Conservation (phyloP, 92 coral and sea anemone genomes). For the Pocillopora grandis region DNA sequence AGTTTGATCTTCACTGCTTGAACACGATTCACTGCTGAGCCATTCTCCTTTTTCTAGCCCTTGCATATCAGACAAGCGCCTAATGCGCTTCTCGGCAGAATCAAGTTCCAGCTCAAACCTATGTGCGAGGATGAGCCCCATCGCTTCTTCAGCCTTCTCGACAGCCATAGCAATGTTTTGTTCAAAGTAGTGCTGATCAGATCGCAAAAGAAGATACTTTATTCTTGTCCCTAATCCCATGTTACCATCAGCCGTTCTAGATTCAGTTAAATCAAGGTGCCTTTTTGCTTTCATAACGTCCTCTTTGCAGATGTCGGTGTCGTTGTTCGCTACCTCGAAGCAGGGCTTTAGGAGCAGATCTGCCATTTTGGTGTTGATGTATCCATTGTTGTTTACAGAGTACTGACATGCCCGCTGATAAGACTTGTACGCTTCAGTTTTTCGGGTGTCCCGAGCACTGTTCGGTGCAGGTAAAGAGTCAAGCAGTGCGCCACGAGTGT, state of each 20-base stretch:
- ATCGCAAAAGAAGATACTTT: not conserved
- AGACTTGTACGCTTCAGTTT: conserved; percentile 2
- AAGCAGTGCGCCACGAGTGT: conserved; percentile 13
- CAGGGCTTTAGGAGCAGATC: not conserved
- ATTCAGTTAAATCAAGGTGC: conserved; percentile 12
- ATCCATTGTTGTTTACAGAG: not conserved
- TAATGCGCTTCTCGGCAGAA: not conserved
- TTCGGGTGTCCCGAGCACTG: not conserved
- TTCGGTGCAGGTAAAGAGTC: not conserved
- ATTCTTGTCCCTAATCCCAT: not conserved
- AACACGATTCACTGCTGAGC: not conserved
- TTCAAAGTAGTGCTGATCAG: conserved; percentile 9
- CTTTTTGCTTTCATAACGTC: conserved; percentile 5
- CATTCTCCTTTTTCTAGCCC: not conserved
- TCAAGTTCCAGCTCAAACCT: not conserved
- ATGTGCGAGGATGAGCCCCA: not conserved
- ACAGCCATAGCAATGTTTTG: not conserved
- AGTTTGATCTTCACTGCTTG: not conserved
- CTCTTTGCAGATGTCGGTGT: not conserved
- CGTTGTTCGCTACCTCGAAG: not conserved
- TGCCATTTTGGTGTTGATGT: not conserved
- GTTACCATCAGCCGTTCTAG: no score
- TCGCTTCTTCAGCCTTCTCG: conserved; percentile 17
- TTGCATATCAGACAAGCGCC: not conserved
- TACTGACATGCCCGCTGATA: not conserved